Percentiles rank a stretch among this genome's conserved stretches.
Evolutionary conservation across 2,888 invertebrate species (phyloP).

Genomic region (Hartigia nigra): DNA sequence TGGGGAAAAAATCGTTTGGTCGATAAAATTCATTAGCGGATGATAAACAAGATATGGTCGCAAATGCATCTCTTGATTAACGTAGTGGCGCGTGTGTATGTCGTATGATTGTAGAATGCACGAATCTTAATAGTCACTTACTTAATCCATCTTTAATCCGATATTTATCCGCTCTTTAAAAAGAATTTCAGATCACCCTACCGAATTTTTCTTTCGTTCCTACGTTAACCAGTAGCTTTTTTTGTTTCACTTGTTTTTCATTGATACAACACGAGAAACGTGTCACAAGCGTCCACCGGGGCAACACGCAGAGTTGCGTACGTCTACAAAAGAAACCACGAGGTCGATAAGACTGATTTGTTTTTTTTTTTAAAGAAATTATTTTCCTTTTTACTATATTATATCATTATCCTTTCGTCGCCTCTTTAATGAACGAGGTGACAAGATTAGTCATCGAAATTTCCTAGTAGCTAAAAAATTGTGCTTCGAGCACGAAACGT

Average conservation of each 20-base stretch:
- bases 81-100: conserved; percentile 34
- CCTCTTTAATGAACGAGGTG: background rate
- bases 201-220: conserved; percentile 26
- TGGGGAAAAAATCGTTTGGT: background rate
- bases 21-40: background rate
- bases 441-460: background rate
- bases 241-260: conserved; percentile 28
- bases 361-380: background rate
- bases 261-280: conserved; percentile 11
- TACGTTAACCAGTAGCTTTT: conserved; percentile 28
- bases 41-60: background rate
- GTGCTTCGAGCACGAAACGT: background rate
- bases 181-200: background rate
- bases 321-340: conserved; percentile 2
- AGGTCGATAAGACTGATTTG: conserved; percentile 5
- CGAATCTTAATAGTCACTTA: conserved; percentile 43
- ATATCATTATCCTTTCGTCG: background rate
- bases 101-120: conserved; percentile 40
- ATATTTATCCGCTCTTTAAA: conserved; percentile 1
- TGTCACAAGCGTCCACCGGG: conserved; percentile 1
- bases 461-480: background rate
- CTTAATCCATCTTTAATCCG: conserved; percentile 28
- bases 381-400: background rate
- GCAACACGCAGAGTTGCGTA: background rate
- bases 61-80: conserved; percentile 22